Conservation (phyloP, 1,140 invertebrate genomes). For the fruit fly (Drosophila melanogaster) region DNA sequence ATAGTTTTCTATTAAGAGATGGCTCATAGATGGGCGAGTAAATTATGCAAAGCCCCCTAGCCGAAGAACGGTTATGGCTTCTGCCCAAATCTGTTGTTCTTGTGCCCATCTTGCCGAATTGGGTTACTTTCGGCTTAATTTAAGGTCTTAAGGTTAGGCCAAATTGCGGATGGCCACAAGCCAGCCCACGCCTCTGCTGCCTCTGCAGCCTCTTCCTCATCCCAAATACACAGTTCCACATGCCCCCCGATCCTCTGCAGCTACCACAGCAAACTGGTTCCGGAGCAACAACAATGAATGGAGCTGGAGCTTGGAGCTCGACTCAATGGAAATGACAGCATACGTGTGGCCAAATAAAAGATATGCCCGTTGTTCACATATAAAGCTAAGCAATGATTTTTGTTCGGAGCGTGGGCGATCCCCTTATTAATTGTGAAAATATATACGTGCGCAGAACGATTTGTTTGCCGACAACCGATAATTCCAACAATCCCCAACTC, state of each 20-base stretch:
- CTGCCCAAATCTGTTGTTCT: conserved; percentile 31
- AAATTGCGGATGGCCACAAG: conserved; percentile 71
- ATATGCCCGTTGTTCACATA: neutral
- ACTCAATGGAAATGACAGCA: conserved; percentile 70
- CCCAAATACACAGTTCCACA: neutral
- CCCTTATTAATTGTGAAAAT: conserved; percentile 69
- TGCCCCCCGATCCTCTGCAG: too few species aligned
- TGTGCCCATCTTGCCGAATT: conserved; percentile 55
- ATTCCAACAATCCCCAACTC: conserved; percentile 49
- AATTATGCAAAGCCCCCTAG: conserved; percentile 64
- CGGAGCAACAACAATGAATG: conserved; percentile 49
- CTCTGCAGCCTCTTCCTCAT: conserved; percentile 11
- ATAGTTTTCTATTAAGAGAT: conserved; percentile 76
- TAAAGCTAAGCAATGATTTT: conserved; percentile 40
- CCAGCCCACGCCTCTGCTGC: conserved; percentile 68
- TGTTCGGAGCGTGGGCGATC: conserved; percentile 55
- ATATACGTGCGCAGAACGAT: conserved; percentile 24
- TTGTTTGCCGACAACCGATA: conserved; percentile 36
- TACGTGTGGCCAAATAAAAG: conserved; percentile 57
- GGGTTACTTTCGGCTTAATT: conserved; percentile 75
- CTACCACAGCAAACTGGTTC: conserved; percentile 58
- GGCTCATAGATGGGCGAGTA: conserved; percentile 27
- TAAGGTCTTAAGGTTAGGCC: conserved; percentile 69
- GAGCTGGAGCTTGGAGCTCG: conserved; percentile 14
- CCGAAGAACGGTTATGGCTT: conserved; percentile 40